These are phyloP conservation scores for Anthopleura sola DNA, from an alignment of 64 coral and sea anemone species.

Conservation along the genomic window DNA sequence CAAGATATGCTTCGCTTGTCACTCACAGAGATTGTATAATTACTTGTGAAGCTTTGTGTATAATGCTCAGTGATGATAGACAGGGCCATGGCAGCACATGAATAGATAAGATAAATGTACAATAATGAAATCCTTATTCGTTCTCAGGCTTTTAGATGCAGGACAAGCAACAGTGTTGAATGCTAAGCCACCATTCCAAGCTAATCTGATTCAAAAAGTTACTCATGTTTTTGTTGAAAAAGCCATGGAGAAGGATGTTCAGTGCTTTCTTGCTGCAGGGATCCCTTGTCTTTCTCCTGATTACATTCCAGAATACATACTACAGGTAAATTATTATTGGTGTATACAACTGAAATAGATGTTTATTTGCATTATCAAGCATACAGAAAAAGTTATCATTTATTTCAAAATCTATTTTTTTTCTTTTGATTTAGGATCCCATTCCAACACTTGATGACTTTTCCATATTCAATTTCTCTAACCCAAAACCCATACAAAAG, in stretches of 20 bases:
- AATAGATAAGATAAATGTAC: too few species aligned
- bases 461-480: background rate
- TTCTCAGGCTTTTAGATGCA: slow-evolving; percentile 64
- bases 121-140: background rate
- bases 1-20: too few species aligned
- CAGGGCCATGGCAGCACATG: too few species aligned
- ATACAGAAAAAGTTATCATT: too few species aligned
- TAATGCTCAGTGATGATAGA: too few species aligned
- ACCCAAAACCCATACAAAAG: background rate
- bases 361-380: too few species aligned
- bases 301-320: slow-evolving; percentile 88
- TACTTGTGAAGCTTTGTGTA: too few species aligned
- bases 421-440: background rate
- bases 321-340: slow-evolving; percentile 72
- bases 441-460: background rate
- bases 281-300: slow-evolving; percentile 68
- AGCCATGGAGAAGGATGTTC: slow-evolving; percentile 51
- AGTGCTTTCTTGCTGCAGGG: slow-evolving; percentile 51
- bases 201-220: slow-evolving; percentile 50
- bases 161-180: slow-evolving; percentile 59
- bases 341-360: too few species aligned
- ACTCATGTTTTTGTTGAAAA: slow-evolving; percentile 94
- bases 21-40: too few species aligned
- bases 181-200: slow-evolving; percentile 54
- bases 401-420: background rate